These are phyloP conservation scores for Polylopha cassiicola DNA, from an alignment of 2,888 invertebrate species.

Conservation along the genomic window DNA sequence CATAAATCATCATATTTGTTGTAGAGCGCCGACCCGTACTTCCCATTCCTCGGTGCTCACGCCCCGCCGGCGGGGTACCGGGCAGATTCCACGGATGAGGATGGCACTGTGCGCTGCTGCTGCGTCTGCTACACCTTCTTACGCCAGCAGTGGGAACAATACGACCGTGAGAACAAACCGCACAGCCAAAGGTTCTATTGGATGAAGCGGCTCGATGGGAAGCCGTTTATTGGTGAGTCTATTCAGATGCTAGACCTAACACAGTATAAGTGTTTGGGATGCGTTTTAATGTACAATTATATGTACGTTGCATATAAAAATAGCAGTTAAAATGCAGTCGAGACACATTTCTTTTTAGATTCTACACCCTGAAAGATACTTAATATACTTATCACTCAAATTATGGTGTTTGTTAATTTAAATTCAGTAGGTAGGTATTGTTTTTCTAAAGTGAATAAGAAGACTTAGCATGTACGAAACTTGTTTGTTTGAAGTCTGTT, in stretches of 20 bases:
- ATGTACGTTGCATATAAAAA: too few relatives aligned
- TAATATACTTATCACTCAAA: too few relatives aligned
- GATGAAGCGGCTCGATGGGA: conserved; percentile 94
- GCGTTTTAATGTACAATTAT: too few relatives aligned
- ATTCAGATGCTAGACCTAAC: not conserved
- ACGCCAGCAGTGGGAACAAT: conserved; percentile 94
- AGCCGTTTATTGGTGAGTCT: conserved; percentile 84
- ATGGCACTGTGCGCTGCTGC: conserved; percentile 84
- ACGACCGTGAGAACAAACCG: conserved; percentile 90
- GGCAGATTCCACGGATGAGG: conserved; percentile 58
- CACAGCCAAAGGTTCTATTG: conserved; percentile 93
- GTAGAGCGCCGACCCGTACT: conserved; percentile 85
- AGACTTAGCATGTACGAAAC: too few relatives aligned
- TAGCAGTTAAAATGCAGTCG: too few relatives aligned
- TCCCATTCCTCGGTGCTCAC: conserved; percentile 94
- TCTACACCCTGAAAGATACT: too few relatives aligned
- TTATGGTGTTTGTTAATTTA: too few relatives aligned
- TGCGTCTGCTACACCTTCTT: conserved; percentile 91
- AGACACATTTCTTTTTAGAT: too few relatives aligned
- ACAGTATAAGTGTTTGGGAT: too few relatives aligned
- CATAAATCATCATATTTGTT: not conserved
- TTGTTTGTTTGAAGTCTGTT: too few relatives aligned
- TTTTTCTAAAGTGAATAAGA: too few relatives aligned
- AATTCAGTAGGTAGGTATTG: too few relatives aligned
- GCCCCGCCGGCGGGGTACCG: conserved; percentile 89